Base-by-base conservation (phyloP, 1,140 invertebrate species). In the Sesamia nonagrioides region DNA sequence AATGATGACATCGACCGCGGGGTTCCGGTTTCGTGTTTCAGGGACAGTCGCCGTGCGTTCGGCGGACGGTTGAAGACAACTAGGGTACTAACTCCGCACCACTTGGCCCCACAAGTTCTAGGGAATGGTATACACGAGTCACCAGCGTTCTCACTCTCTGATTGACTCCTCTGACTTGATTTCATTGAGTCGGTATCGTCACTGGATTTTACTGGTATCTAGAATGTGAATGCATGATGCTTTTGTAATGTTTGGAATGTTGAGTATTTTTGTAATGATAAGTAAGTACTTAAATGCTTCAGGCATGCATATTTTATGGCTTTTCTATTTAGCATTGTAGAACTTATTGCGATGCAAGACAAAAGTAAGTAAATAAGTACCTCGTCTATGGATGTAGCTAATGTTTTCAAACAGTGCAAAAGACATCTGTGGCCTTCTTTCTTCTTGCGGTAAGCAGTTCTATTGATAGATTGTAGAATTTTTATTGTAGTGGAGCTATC, bases 71-170 rank as follows among this genome's bases (percentile, higher is more conserved):
- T 97, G 92, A 99, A 99, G 78, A 97, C 98, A 8, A 98, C 97
- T 35, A 98, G 94, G 33, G 97, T 96, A 83, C 97, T 97, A 37
- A 97, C 97, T 50, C 97, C 97, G 94, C 98, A 99, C 95, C 99
- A 99, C 89, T 97, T 97, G 0, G 98, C 98, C 5, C 98, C 98
- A 13, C 98, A 99, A 0, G 98, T 99, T 73, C 98, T 95, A 0
- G 98, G 98, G 95, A 99, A 99, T 0, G 98, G 98, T 81, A 99
- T 98, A 84, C 97, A 98, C n/a, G 97, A 96, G 88, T 98, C 97
- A 77, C 97, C 94, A 0, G 92, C 91, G 69, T 92, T 94, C 52
- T 95, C 95, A 74, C 92, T 90, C 82, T 92, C 93, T 9, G 89
- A 94, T 63, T 90, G 93, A 83, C 90, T 94, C 80, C 90, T 86